Percentiles rank a stretch among this genome's conserved stretches.
Evolutionary conservation across 1,140 invertebrate genomes (phyloP).

Genomic region (Halictus rubicundus): DNA sequence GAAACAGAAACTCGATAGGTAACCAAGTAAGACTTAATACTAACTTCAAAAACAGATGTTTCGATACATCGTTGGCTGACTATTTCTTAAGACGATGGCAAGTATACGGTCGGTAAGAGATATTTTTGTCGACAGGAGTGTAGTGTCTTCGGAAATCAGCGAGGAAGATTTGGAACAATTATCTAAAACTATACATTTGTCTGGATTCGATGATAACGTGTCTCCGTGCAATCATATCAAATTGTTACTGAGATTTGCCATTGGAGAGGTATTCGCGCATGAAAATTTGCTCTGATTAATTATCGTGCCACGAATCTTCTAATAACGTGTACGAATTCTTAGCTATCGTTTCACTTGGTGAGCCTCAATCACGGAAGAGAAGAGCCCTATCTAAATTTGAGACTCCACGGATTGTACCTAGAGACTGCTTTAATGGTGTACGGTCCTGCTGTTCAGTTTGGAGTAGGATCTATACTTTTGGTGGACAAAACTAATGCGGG

Average conservation of each 20-base stretch:
- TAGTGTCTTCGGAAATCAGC: constrained; percentile 86
- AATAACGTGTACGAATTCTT: constrained; percentile 57
- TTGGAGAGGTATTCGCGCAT: constrained; percentile 83
- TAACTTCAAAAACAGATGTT: neutral
- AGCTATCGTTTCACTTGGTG: constrained; percentile 75
- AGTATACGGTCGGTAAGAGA: neutral
- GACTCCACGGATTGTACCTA: constrained; percentile 85
- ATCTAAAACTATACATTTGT: constrained; percentile 88
- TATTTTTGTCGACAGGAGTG: constrained; percentile 73
- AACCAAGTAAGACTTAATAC: constrained; percentile 49
- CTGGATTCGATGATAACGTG: constrained; percentile 92
- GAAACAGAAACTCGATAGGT: constrained; percentile 77
- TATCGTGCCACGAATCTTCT: constrained; percentile 19
- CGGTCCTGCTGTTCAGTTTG: constrained; percentile 89
- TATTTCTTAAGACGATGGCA: neutral
- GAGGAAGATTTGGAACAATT: constrained; percentile 89
- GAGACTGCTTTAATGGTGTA: constrained; percentile 90
- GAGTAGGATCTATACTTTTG: constrained; percentile 86
- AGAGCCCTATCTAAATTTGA: constrained; percentile 88
- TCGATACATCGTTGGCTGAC: neutral
- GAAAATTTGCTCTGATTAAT: constrained; percentile 9
- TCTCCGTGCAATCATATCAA: constrained; percentile 89
- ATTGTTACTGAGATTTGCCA: constrained; percentile 86
- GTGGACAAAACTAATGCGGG: constrained; percentile 90
- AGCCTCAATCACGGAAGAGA: constrained; percentile 85